Base-by-base conservation (phyloP, 92 coral and sea anemone genomes). In the Meandrina meandrites region DNA sequence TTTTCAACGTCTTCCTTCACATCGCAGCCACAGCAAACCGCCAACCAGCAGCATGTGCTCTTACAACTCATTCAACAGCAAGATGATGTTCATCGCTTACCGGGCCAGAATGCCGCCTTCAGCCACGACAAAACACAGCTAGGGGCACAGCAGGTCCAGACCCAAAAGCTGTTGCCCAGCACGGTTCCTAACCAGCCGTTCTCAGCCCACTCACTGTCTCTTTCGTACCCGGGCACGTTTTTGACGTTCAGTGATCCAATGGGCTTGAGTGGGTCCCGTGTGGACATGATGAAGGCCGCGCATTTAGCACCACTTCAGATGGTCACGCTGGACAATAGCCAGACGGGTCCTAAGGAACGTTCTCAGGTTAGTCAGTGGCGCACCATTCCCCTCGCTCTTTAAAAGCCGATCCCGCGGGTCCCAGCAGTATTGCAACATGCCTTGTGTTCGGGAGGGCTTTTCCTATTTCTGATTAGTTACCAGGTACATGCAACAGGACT, bases 181-280 rank as follows among this genome's bases (percentile, higher is more conserved):
- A 35, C 93, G n/a, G 87, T 62, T 56, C 86, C 81, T 45, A 62
- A 80, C 58, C 98, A 88, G 72, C 95, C 91, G 79, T 90, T 94
- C 79, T 80, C 92, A 28, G 92, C 89, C 22, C 92, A 89, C 12
- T 81, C 94, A 9, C 84, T 92, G 82, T 81, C 94, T 34, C 92
- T 94, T 30, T 88, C 91, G 24, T 94, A 94, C 76, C 95, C 95
- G 8, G 88, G 92, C 15, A 14, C 68, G 1, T 91, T 91, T 47
- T 89, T 94, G 73, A 90, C 92, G 58, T 79, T 94, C n/a, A 88
- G 89, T 30, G 98, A 94, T 56, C 94, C 87, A 27, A 86, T 90
- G 85, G 92, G 92, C 19, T 77, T 91, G 35, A 37, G 90, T 40
- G 91, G 89, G 79, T 84, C 88, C 27, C 93, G 93, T n/a, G 87